Conservation (phyloP, 2,113 vertebrate species). For the Zapus hudsonius region DNA sequence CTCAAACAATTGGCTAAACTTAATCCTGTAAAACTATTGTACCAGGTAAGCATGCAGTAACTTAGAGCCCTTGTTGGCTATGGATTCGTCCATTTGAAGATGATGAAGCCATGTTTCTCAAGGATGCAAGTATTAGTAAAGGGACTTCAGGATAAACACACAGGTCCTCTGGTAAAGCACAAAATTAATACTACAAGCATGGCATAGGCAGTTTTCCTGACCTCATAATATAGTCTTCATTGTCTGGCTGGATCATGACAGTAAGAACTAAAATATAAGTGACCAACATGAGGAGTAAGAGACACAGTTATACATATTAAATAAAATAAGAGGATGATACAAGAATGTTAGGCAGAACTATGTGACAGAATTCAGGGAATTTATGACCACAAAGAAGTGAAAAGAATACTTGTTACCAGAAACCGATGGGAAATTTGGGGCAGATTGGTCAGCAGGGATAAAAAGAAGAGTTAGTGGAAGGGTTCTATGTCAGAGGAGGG, state of each 20-base stretch:
- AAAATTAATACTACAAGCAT: neutral
- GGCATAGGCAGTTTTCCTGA: neutral
- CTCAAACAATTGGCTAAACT: neutral
- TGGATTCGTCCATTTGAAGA: neutral
- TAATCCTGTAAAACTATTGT: neutral
- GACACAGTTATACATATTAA: neutral
- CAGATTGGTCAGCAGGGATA: neutral
- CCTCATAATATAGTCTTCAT: neutral
- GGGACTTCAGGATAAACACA: neutral
- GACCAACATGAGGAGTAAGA: neutral
- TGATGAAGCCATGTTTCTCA: neutral
- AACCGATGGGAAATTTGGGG: accelerated
- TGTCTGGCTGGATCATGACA: too few relatives aligned
- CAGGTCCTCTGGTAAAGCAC: neutral
- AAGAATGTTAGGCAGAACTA: neutral
- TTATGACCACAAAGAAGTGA: neutral
- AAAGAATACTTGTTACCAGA: neutral
- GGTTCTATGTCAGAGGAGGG: too few relatives aligned
- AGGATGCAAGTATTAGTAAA: neutral
- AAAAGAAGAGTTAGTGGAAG: neutral
- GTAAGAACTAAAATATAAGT: neutral
- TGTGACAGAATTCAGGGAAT: neutral
- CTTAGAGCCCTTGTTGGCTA: neutral
- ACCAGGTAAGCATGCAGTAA: neutral
- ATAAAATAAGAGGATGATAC: neutral